A percentile compares a stretch with the other conserved stretches of the same genome.
phyloP scores from a whole-genome alignment of 1,140 invertebrate species.

The Dinoponera quadriceps region DNA sequence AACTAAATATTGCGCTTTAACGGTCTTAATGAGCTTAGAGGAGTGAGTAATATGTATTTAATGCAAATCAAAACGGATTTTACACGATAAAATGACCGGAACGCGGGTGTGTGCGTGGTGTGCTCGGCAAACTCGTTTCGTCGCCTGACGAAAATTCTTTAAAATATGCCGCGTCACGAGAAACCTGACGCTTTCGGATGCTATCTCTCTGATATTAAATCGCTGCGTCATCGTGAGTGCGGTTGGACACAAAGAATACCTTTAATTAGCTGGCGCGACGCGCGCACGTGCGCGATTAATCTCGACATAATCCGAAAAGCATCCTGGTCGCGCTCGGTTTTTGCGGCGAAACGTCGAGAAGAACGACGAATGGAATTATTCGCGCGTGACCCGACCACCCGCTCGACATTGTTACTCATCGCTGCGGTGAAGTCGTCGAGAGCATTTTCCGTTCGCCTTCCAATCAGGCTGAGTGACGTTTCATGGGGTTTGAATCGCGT shows the following conservation, averaged over 20 bases:
- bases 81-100: neutral
- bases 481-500: conserved; percentile 1
- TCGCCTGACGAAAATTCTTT: neutral
- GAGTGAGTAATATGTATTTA: neutral
- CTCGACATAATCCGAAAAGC: neutral
- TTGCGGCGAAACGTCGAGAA: neutral
- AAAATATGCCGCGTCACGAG: neutral
- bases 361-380: conserved; percentile 23
- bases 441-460: neutral
- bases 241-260: neutral
- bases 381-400: neutral
- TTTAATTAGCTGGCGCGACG: neutral
- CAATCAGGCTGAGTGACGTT: conserved; percentile 31
- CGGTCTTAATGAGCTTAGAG: neutral
- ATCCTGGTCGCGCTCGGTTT: neutral
- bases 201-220: conserved; percentile 6
- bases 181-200: neutral
- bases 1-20: conserved; percentile 1
- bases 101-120: neutral
- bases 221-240: neutral
- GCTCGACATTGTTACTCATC: conserved; percentile 23
- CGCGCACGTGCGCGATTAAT: neutral
- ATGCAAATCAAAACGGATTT: conserved; percentile 9
- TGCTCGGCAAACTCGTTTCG: neutral
- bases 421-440: neutral